These are phyloP conservation scores for Belonocnema kinseyi DNA, from an alignment of 1,140 invertebrate species.

Conservation along the genomic window DNA sequence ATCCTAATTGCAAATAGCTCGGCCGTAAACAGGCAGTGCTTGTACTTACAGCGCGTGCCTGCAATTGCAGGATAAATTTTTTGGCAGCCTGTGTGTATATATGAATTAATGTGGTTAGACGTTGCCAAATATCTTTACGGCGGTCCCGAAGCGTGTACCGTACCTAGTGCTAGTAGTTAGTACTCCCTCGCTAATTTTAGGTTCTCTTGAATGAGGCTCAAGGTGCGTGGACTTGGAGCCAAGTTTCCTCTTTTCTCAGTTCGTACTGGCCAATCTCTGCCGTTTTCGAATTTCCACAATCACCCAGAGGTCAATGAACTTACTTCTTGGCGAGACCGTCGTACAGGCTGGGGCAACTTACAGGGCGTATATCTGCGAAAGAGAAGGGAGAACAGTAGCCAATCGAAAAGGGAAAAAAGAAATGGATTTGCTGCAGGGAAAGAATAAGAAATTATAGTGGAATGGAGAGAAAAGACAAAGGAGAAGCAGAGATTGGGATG, in stretches of 20 bases:
- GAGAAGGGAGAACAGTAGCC: conserved; percentile 15
- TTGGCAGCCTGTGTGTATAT: background rate
- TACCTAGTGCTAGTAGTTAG: no score
- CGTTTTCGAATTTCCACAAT: conserved; percentile 65
- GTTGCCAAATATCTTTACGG: conserved; percentile 57
- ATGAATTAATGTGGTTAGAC: conserved; percentile 24
- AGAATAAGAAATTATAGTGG: background rate
- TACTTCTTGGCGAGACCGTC: conserved; percentile 40
- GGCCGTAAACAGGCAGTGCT: no score
- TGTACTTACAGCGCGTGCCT: no score
- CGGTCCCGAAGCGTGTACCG: conserved; percentile 33
- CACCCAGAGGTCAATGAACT: conserved; percentile 57
- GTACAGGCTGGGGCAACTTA: conserved; percentile 7
- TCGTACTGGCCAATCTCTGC: conserved; percentile 52
- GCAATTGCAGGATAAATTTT: background rate
- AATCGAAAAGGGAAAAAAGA: background rate
- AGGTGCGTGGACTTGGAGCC: conserved; percentile 50
- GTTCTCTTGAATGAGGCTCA: conserved; percentile 61
- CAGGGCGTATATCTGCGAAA: background rate
- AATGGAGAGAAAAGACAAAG: background rate
- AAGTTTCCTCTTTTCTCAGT: conserved; percentile 58
- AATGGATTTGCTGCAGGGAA: background rate
- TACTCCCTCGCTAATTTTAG: conserved; percentile 66
- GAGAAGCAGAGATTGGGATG: background rate
- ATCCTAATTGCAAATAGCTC: no score